A percentile compares a stretch with the other conserved stretches of the same genome.
phyloP scores from a whole-genome alignment of 1,140 invertebrate species.

The Camponotus floridanus region DNA sequence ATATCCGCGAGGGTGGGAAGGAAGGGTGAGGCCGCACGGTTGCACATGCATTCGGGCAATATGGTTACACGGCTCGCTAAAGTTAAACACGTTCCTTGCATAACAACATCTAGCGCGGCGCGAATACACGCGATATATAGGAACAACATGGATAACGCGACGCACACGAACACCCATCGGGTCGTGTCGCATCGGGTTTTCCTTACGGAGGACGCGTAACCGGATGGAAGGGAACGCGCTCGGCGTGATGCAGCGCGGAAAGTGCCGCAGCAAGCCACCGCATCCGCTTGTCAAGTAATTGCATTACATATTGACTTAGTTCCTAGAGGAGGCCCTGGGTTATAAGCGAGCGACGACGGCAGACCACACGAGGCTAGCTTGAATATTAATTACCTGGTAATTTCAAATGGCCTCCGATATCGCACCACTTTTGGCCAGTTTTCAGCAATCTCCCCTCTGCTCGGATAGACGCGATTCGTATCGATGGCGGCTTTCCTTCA shows the following conservation, averaged over 20 bases:
- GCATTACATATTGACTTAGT: slow-evolving; percentile 84
- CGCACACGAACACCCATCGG: background rate
- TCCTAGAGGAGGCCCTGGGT: slow-evolving; percentile 61
- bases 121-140: slow-evolving; percentile 49
- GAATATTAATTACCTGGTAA: slow-evolving; percentile 85
- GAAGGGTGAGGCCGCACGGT: slow-evolving; percentile 50
- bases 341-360: slow-evolving; percentile 30
- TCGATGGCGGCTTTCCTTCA: background rate
- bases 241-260: slow-evolving; percentile 61
- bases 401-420: slow-evolving; percentile 76
- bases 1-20: slow-evolving; percentile 30
- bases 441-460: background rate
- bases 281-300: slow-evolving; percentile 83
- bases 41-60: slow-evolving; percentile 76
- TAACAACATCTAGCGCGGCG: slow-evolving; percentile 71
- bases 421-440: slow-evolving; percentile 31
- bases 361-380: slow-evolving; percentile 69
- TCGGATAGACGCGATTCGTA: background rate
- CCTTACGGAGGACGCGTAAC: slow-evolving; percentile 55
- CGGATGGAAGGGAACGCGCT: slow-evolving; percentile 6
- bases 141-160: slow-evolving; percentile 46
- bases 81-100: slow-evolving; percentile 77
- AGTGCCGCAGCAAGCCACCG: slow-evolving; percentile 71
- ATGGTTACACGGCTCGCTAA: slow-evolving; percentile 77
- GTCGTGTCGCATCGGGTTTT: background rate